A percentile compares a stretch with the other conserved stretches of the same genome.
Evolutionary conservation across 2,888 invertebrate species (phyloP).

Genomic region (Melipona beecheii): DNA sequence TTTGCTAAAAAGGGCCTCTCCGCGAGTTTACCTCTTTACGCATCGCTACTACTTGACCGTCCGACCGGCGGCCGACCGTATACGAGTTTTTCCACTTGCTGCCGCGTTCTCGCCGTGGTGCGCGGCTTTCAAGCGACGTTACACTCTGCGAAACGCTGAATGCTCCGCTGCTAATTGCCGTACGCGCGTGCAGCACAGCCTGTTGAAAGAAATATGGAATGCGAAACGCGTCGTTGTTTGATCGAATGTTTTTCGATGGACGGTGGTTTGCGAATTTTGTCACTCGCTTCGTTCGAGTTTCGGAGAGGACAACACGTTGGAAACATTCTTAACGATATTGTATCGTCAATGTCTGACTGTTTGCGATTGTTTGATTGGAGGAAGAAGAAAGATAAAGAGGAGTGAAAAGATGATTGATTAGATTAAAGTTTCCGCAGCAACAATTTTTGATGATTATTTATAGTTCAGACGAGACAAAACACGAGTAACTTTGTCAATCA

Average conservation of each 20-base stretch:
- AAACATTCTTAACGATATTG: too few species aligned
- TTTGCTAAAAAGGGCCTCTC: slow-evolving; percentile 41
- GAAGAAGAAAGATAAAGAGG: background rate
- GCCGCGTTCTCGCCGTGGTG: background rate
- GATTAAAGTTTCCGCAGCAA: too few species aligned
- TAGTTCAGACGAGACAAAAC: background rate
- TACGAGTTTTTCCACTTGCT: slow-evolving; percentile 35
- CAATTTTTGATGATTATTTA: background rate
- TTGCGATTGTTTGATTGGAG: background rate
- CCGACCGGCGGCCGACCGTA: slow-evolving; percentile 16
- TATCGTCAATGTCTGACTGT: too few species aligned
- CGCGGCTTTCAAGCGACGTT: slow-evolving; percentile 2
- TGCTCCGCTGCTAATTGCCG: background rate
- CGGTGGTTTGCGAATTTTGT: background rate
- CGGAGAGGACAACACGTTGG: too few species aligned
- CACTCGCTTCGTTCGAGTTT: background rate
- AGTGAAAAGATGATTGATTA: background rate
- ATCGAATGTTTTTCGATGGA: background rate
- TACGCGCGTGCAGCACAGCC: background rate
- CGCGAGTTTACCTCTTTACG: slow-evolving; percentile 22
- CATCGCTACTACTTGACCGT: slow-evolving; percentile 41
- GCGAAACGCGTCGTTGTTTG: background rate
- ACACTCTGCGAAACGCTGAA: slow-evolving; percentile 1
- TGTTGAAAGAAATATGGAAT: too few species aligned
- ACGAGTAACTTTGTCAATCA: background rate